Evolutionary conservation across 2,888 invertebrate species (phyloP).

Genomic region (Eulithis prunata): DNA sequence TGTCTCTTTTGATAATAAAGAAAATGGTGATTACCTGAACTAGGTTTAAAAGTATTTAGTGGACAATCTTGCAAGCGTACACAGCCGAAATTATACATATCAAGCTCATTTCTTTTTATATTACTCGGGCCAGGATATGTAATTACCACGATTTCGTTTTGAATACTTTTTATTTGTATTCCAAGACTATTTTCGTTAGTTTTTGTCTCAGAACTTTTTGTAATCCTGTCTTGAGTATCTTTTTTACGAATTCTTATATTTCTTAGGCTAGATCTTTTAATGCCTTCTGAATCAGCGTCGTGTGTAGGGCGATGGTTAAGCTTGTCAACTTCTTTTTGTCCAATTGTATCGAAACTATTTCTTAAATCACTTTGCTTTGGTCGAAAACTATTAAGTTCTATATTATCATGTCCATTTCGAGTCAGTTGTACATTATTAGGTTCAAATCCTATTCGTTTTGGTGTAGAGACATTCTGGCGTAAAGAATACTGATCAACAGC

Average conservation of each 20-base stretch:
- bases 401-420: not conserved
- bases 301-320: not conserved
- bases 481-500: slow-evolving; percentile 1
- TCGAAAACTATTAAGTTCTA: not conserved
- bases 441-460: not conserved
- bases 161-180: not conserved
- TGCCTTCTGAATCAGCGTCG: not conserved
- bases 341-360: not conserved
- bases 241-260: not conserved
- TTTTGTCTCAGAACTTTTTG: too few relatives aligned
- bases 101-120: not conserved
- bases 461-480: not conserved
- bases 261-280: not conserved
- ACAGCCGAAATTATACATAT: not conserved
- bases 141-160: not conserved
- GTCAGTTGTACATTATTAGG: not conserved
- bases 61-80: not conserved
- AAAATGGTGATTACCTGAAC: too few relatives aligned
- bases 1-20: too few relatives aligned
- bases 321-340: not conserved
- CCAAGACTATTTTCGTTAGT: not conserved
- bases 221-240: too few relatives aligned
- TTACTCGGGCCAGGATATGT: not conserved
- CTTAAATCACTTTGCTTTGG: not conserved
- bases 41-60: too few relatives aligned